Evolutionary conservation across 2,888 invertebrate species (phyloP), one percentile per base, ranked within the genome.

Genomic region (Mongoloraphidia duomilia): DNA sequence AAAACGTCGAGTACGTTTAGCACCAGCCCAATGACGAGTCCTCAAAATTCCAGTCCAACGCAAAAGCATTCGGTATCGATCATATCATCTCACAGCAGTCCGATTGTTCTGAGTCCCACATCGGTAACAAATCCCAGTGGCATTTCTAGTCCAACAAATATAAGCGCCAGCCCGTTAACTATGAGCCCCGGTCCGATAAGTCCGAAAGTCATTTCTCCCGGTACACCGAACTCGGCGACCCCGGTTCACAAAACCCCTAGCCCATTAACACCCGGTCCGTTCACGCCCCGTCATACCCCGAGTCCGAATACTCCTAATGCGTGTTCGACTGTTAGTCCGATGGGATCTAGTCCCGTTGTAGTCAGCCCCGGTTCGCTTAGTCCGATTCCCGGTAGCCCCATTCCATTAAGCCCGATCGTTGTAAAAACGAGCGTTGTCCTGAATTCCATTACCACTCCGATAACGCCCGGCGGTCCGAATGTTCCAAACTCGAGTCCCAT

Each of bases 391-490:
- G 14, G 17, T 26, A 26, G 42, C 3, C 26, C 42, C 5, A 42
- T 42, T 33, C 26, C 42, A 9, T 26, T 43, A 4, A 48, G 48
- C 33, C 48, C 48, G 13, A 37, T 36, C 2, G 35, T 33, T 12
- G 26, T 14, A 9, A 48, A 36, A 42, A 12, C 34, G 41, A 33
- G n/a, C 10, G 36, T 43, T 37, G 11, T 10, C 10, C 36, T 33
- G 8, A 13, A 36, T 42, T n/a, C 26, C 36, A 34, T 37, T 13
- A 38, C 34, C 11, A 48, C 43, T 48, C 48, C 48, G 33, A 36
- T 43, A 43, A 48, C 48, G 12, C 48, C 48, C 26, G 14, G 48
- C 37, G 26, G 26, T 26, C 43, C 48, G 8, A 48, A 48, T 12
- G 42, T 33, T 42, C 10, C 37, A 4, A 43, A 48, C 12, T 36